Conservation (phyloP, 2,113 vertebrate genomes). For the Platanista minor region DNA sequence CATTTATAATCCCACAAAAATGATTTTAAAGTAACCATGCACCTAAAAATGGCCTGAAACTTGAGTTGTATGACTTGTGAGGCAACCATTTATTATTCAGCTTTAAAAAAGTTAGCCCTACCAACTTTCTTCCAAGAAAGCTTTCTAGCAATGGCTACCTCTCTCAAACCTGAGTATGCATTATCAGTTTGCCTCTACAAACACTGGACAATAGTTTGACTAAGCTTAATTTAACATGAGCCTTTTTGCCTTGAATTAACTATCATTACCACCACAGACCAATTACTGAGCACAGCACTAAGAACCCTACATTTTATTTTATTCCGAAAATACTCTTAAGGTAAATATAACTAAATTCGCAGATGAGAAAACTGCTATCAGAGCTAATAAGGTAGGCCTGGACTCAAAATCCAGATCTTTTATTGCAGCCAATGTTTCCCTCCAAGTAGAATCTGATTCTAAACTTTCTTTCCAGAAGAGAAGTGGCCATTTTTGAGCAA, state of each 20-base stretch:
- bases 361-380: neutral
- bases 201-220: neutral
- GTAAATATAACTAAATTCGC: neutral
- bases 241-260: neutral
- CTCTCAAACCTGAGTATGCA: neutral
- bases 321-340: neutral
- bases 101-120: neutral
- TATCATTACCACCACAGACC: neutral
- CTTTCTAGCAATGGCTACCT: neutral
- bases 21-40: neutral
- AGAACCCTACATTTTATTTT: neutral
- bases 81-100: neutral
- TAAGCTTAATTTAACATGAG: neutral
- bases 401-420: neutral
- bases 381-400: neutral
- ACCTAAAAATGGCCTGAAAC: neutral
- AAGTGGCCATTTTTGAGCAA: neutral
- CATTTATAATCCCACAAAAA: neutral
- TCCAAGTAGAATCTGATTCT: slow-evolving; percentile 14
- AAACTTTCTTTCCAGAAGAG: neutral
- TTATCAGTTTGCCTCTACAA: neutral
- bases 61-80: neutral
- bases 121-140: neutral
- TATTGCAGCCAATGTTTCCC: neutral
- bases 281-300: neutral